Evolutionary conservation across 2,797 vertebrate genomes (phyloP), one percentile per base, ranked within the genome.

Genomic region (Adrianichthys oophorus): DNA sequence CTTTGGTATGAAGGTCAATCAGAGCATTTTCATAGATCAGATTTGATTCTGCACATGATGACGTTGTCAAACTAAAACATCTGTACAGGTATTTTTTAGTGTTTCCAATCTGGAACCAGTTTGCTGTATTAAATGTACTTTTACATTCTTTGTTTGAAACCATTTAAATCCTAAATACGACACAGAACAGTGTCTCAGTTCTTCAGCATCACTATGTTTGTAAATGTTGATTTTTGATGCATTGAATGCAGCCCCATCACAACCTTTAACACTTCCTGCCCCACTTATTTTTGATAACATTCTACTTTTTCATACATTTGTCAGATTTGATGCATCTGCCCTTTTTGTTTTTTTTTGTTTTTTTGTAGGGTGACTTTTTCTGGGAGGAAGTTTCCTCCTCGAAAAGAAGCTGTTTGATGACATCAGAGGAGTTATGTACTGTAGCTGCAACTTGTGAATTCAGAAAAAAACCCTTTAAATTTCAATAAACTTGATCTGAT

Each of bases 401-500:
- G 78, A 83, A 54, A 76, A 78, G 70, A 19, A 78, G 79, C 19
- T 82, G 70, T 79, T 85, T 84, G 80, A 76, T 62, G 80, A 78
- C 79, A 10, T 14, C 15, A 78, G 71, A 87, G 56, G 72, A 87
- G 82, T 84, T 79, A 68, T 80, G 74, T 78, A 75, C 74, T 84
- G 88, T 90, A 89, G 86, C 85, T 88, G 84, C 81, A 86, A 83
- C 72, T 79, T 90, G 86, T 91, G 73, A 91, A 89, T 86, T 84
- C 84, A 89, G 82, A 90, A 80, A 83, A 37, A 37, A 37, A 87
- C 81, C 83, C 86, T 79, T 87, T 90, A 81, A 86, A 86, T 86
- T 59, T 82, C 70, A 93, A 91, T 92, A 92, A 92, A 91, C 80
- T 73, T 88, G 80, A 90, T 92, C 90, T 92, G 87, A 84, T 87